Evolutionary conservation across 2,888 invertebrate genomes (phyloP), one percentile per base, ranked within the genome.

Genomic region (Hylaea fasciaria): DNA sequence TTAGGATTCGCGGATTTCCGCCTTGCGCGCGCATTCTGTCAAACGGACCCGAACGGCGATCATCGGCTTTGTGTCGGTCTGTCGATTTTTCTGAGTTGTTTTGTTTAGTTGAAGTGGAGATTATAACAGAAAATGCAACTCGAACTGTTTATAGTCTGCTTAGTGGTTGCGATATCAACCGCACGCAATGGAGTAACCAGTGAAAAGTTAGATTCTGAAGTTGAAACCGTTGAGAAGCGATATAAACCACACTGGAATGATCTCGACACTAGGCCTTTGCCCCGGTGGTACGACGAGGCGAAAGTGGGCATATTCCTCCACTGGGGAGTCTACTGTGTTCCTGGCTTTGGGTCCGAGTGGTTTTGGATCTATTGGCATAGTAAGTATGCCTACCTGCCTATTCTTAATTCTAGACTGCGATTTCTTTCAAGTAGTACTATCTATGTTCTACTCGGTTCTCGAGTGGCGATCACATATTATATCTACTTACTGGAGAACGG

Each of bases 271-370:
- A 93, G 98, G 54, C 96, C 96, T 0, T 80, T 98, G 57, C 98
- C 98, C 0, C 65, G 80, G 2, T 98, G 98, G 98, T 98, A 96
- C 80, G 98, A 98, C 79, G 93, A 96, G 55, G 96, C 96, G 0
- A 98, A 98, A 91, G 89, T 97, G 66, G 98, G 98, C 2, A 97
- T 98, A 72, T 98, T 98, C 78, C 89, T 98, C 44, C 98, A 98
- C 78, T 98, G 98, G 97, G 98, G 98, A 0, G 96, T 98, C 0
- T 98, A 95, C 79, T 95, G 97, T 0, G 98, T 98, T 11, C 98
- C 98, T 0, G 96, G 97, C 78, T 96, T 95, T 83, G 94, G 95
- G 0, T 95, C 95, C 0, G 98, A 98, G 90, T 98, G 98, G 98
- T 98, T 98, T 83, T 98, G 98, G 98, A 89, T 85, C n/a, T 89